Evolutionary conservation across 2,888 invertebrate genomes (phyloP).

Genomic region (Idaea dimidiata): DNA sequence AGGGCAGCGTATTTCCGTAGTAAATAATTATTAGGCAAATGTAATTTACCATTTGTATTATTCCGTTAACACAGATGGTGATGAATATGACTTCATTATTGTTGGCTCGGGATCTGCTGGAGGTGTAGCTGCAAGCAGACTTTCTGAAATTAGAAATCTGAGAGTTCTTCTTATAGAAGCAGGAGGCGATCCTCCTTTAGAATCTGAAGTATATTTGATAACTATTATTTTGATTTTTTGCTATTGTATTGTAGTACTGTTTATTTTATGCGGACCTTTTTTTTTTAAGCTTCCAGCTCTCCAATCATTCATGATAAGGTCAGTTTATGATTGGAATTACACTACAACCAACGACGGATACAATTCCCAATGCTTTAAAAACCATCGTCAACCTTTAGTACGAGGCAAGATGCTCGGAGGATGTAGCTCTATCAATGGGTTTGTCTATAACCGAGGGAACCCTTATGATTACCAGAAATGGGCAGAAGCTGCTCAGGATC

Average conservation of each 20-base stretch:
- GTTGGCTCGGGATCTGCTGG: conserved; percentile 56
- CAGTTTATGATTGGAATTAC: not conserved
- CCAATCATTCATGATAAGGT: not conserved
- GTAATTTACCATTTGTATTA: too few species aligned
- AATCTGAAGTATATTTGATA: not conserved
- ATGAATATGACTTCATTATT: conserved; percentile 52
- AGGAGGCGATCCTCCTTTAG: conserved; percentile 49
- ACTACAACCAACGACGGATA: not conserved
- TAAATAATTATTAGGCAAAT: too few species aligned
- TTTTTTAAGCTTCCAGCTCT: not conserved
- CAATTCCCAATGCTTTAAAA: not conserved
- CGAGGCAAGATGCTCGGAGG: conserved; percentile 38
- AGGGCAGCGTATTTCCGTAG: too few species aligned
- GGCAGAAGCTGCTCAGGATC: conserved; percentile 32
- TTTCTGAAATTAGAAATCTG: conserved; percentile 41
- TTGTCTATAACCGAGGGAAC: conserved; percentile 36
- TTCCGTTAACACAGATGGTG: conserved; percentile 45
- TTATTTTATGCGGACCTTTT: not conserved
- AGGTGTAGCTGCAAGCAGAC: conserved; percentile 45
- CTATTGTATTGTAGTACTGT: not conserved
- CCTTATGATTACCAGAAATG: conserved; percentile 38
- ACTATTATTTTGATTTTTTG: not conserved
- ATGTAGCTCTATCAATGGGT: conserved; percentile 37
- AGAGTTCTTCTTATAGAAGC: conserved; percentile 50
- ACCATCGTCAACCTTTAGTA: not conserved